A percentile compares a stretch with the other conserved stretches of the same genome.
phyloP scores from a whole-genome alignment of 64 coral and sea anemone genomes.

The Montipora foliosa region DNA sequence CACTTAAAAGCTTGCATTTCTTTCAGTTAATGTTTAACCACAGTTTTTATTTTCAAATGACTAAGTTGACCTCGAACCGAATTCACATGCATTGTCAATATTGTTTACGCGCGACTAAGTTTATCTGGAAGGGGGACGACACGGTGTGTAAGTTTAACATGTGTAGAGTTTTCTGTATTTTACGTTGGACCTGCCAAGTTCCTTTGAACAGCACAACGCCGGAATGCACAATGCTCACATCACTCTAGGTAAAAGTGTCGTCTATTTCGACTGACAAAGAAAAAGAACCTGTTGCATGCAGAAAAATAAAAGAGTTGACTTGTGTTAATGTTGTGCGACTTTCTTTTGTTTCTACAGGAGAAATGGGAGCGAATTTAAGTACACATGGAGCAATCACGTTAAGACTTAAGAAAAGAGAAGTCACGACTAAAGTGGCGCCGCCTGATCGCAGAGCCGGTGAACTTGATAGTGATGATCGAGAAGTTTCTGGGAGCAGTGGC shows the following conservation, averaged over 20 bases:
- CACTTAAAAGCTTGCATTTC: background rate
- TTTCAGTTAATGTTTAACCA: constrained; percentile 25
- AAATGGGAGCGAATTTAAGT: constrained; percentile 76
- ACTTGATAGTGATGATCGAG: background rate
- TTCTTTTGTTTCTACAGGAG: constrained; percentile 63
- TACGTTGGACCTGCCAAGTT: constrained; percentile 4
- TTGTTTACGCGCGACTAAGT: background rate
- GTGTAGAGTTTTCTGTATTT: background rate
- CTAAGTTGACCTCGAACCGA: background rate
- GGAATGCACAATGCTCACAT: constrained; percentile 26
- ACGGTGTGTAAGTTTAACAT: background rate
- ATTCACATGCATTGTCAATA: background rate
- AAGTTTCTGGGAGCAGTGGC: constrained; percentile 2
- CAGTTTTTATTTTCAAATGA: background rate
- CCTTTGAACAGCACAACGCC: background rate
- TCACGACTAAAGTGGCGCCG: background rate
- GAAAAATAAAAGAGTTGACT: background rate
- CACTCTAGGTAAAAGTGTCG: constrained; percentile 2
- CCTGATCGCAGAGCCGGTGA: background rate
- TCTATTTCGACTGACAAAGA: background rate
- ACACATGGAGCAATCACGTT: constrained; percentile 22
- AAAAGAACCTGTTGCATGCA: constrained; percentile 19
- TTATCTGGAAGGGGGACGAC: background rate
- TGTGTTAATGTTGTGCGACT: background rate
- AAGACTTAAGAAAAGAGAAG: constrained; percentile 56